These are phyloP conservation scores for Scaeva pyrastri DNA, from an alignment of 2,888 invertebrate species.

Conservation along the genomic window DNA sequence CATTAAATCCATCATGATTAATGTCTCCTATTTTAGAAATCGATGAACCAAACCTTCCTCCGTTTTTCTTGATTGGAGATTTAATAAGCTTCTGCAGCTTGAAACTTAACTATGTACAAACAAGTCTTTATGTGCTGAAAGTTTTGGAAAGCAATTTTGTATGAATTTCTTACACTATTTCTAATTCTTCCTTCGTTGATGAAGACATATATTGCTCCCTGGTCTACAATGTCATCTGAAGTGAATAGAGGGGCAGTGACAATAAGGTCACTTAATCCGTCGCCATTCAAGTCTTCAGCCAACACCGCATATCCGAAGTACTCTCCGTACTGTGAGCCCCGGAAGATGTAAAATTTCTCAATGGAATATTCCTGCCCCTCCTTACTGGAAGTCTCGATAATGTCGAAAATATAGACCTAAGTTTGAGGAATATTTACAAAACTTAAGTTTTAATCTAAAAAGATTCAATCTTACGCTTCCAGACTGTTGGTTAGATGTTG, in stretches of 20 bases:
- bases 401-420: slow-evolving; percentile 82
- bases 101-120: slow-evolving; percentile 82
- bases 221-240: slow-evolving; percentile 82
- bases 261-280: slow-evolving; percentile 87
- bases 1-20: slow-evolving; percentile 88
- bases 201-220: slow-evolving; percentile 83
- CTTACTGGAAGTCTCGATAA: slow-evolving; percentile 67
- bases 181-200: slow-evolving; percentile 83
- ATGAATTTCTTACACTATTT: too few species aligned
- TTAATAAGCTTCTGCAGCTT: slow-evolving; percentile 79
- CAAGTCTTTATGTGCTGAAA: too few species aligned
- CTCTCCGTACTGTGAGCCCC: slow-evolving; percentile 86
- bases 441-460: too few species aligned
- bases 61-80: slow-evolving; percentile 79
- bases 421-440: neutral
- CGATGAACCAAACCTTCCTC: slow-evolving; percentile 83
- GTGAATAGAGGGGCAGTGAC: slow-evolving; percentile 86
- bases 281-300: slow-evolving; percentile 87
- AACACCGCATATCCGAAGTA: slow-evolving; percentile 88
- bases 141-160: too few species aligned
- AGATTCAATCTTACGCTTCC: slow-evolving; percentile 79
- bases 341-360: slow-evolving; percentile 80
- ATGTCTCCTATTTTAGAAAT: slow-evolving; percentile 85
- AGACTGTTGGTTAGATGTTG: slow-evolving; percentile 83
- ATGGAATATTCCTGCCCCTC: slow-evolving; percentile 78